Conservation (phyloP, 2,113 vertebrate species). For the Aphelocoma coerulescens region DNA sequence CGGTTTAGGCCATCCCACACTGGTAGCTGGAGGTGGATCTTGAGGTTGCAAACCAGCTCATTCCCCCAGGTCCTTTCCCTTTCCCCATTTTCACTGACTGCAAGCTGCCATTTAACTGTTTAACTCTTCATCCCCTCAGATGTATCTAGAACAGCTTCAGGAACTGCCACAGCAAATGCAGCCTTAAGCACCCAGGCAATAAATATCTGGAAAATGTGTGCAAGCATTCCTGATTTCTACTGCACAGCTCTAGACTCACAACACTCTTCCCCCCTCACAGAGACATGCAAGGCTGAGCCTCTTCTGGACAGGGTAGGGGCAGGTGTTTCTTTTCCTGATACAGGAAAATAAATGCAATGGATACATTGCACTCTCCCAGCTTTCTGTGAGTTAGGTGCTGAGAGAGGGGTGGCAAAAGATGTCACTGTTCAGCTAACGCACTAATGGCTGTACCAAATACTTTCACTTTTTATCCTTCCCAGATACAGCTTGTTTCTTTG, state of each 20-base stretch:
- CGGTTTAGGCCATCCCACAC: background rate
- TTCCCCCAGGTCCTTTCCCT: background rate
- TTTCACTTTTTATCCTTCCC: background rate
- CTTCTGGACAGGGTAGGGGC: background rate
- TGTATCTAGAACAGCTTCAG: background rate
- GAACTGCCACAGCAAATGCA: background rate
- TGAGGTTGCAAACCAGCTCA: background rate
- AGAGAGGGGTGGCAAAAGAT: background rate
- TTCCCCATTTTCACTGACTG: background rate
- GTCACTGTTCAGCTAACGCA: background rate
- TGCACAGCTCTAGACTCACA: background rate
- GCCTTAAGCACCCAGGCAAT: background rate
- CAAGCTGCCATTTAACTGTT: background rate
- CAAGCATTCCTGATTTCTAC: background rate
- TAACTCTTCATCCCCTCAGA: background rate
- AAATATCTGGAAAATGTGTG: background rate
- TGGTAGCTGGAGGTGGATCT: background rate
- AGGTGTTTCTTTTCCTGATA: background rate
- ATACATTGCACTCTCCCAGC: background rate
- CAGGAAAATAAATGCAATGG: background rate
- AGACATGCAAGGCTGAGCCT: background rate
- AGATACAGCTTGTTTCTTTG: background rate
- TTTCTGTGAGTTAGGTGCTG: background rate
- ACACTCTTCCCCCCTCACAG: background rate
- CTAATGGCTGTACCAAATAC: background rate